phyloP scores from a whole-genome alignment of 2,113 vertebrate species.

The Aspidoscelis tigris region DNA sequence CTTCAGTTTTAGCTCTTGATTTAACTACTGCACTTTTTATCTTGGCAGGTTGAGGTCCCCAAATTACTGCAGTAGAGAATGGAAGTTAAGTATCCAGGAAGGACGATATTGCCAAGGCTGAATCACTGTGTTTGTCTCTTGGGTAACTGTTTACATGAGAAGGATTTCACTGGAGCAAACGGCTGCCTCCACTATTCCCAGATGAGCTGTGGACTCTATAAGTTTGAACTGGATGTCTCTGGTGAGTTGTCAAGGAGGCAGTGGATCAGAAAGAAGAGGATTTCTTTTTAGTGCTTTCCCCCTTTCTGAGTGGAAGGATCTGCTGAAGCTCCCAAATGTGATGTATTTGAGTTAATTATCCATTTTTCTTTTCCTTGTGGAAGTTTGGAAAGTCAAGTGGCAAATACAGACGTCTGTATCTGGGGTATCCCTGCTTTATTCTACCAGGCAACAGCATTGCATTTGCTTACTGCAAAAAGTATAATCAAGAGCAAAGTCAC shows the following conservation, averaged over 20 bases:
- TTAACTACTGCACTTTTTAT: constrained; percentile 17
- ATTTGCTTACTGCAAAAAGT: background rate
- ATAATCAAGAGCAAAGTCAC: background rate
- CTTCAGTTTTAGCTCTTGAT: background rate
- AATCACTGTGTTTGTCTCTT: constrained; percentile 44
- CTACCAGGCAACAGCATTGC: background rate
- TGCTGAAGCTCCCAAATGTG: background rate
- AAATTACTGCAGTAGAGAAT: constrained; percentile 85
- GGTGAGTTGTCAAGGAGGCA: background rate
- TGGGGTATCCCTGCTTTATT: constrained; percentile 4
- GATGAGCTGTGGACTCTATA: constrained; percentile 49
- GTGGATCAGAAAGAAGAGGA: constrained; percentile 30
- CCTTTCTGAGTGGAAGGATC: background rate
- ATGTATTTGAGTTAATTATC: constrained; percentile 1
- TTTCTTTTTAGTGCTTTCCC: constrained; percentile 50
- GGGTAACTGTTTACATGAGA: constrained; percentile 41
- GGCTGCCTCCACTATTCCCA: background rate
- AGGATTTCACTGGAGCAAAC: constrained; percentile 42
- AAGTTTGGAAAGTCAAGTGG: background rate
- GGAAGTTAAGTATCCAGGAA: constrained; percentile 19
- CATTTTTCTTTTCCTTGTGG: background rate
- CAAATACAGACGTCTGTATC: background rate
- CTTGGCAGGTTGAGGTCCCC: constrained; percentile 87
- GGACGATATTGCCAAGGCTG: constrained; percentile 20
- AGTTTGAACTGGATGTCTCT: constrained; percentile 5